Base-by-base conservation (phyloP, 2,113 vertebrate species). In the Notothenia coriiceps region DNA sequence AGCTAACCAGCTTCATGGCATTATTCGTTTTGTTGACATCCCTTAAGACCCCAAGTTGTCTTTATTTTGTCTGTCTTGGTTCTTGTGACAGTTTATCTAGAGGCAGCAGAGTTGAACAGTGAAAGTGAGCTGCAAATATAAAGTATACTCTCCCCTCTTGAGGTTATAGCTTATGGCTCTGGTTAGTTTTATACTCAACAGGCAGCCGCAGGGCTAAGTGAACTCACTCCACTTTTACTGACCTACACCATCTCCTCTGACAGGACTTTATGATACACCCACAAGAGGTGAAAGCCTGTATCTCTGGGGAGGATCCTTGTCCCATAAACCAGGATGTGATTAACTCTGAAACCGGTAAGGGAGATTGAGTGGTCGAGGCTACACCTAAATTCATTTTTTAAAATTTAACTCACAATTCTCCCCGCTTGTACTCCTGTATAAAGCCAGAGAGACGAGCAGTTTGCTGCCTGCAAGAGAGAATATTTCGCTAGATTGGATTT, bases 401-500 rank as follows among this genome's bases (percentile, higher is more conserved):
- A 85, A 29, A 87, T 77, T 77, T 35, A 80, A 22, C 79, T 64
- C 71, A 33, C 77, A 76, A 35, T 79, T 71, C 79, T 15, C 50
- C 54, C 49, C 70, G 69, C 52, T 54, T 56, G 46, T 54, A 56
- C 70, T 84, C 69, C 54, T 49, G 71, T 40, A 88, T 68, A 40
- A 40, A 40, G 35, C 29, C 82, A 18, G 54, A 74, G 65, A 84
- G 75, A 76, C 18, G 44, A 79, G 77, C 67, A 49, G 73, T 89
- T 90, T 87, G 84, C 55, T 73, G 82, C 73, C 67, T 79, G 86
- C 74, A 22, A 70, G 70, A 86, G 80, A 77, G 83, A 85, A 89
- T 90, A 88, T 88, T 78, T 84, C 52, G 47, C 80, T 67, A 79
- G 85, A 90, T 90, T 91, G 90, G 71, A 61, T 90, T 87, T 93